A percentile compares a stretch with the other conserved stretches of the same genome.
These are phyloP conservation scores for Criorhina ranunculi DNA, from an alignment of 2,888 invertebrate species.

Conservation along the genomic window DNA sequence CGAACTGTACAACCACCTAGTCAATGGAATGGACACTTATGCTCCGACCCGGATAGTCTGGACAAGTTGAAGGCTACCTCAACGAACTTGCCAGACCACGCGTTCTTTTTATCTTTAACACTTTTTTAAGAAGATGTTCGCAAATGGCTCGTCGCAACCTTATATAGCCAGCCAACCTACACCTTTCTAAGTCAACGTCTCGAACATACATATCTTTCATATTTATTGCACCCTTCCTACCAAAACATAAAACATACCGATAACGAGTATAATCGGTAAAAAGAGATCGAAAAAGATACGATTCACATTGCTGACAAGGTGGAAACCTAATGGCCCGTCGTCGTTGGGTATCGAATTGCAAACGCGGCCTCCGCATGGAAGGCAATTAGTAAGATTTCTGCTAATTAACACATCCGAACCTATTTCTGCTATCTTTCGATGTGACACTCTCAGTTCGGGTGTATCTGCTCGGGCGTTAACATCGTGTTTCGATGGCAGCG, in stretches of 20 bases:
- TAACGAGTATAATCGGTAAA: slow-evolving; percentile 46
- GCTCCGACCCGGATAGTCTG: no score
- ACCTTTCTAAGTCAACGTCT: slow-evolving; percentile 17
- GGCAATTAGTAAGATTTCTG: slow-evolving; percentile 76
- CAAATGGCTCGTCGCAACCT: no score
- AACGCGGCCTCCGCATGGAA: slow-evolving; percentile 51
- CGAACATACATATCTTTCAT: slow-evolving; percentile 40
- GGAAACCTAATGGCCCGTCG: slow-evolving; percentile 69
- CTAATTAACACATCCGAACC: slow-evolving; percentile 76
- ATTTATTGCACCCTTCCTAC: slow-evolving; percentile 48
- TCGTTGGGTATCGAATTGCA: slow-evolving; percentile 70
- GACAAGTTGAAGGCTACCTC: no score
- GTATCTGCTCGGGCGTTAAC: slow-evolving; percentile 69
- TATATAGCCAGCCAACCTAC: no score
- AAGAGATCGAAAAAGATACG: slow-evolving; percentile 80
- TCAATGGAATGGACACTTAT: no score
- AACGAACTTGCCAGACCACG: no score
- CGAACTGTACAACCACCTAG: no score
- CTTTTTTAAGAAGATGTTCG: no score
- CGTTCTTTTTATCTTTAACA: no score
- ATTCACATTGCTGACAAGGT: slow-evolving; percentile 68
- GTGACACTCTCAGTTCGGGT: slow-evolving; percentile 69
- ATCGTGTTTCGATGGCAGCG: slow-evolving; percentile 58
- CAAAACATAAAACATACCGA: slow-evolving; percentile 47
- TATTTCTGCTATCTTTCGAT: slow-evolving; percentile 75